Conservation (phyloP, 1,140 invertebrate genomes). For the Tribolium castaneum region DNA sequence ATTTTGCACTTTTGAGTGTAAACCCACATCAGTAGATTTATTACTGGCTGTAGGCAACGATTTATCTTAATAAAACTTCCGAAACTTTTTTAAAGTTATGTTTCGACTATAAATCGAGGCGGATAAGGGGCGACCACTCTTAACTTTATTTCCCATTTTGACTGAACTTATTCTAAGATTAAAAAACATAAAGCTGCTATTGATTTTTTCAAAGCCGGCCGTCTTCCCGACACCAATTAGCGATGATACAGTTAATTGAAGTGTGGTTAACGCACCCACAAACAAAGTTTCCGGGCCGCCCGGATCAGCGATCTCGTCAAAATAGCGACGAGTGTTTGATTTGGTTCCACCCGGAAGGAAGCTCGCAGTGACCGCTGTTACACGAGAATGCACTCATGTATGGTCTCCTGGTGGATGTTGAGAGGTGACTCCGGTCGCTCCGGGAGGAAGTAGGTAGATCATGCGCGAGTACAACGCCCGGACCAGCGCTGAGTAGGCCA, state of each 20-base stretch:
- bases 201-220: background rate
- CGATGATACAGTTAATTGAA: no score
- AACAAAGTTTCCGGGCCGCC: no score
- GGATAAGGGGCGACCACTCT: background rate
- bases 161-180: background rate
- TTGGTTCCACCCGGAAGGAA: conserved; percentile 27
- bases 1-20: background rate
- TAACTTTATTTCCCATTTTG: no score
- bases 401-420: conserved; percentile 12
- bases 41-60: background rate
- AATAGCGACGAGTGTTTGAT: background rate
- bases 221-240: no score
- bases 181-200: background rate
- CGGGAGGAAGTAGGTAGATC: conserved; percentile 39
- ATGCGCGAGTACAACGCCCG: conserved; percentile 50
- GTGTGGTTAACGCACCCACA: no score
- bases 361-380: background rate
- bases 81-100: background rate
- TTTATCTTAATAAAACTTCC: background rate
- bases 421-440: conserved; percentile 28
- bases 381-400: conserved; percentile 24
- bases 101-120: background rate
- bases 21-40: background rate
- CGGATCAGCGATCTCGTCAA: no score
- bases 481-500: conserved; percentile 43